Evolutionary conservation across 2,888 invertebrate genomes (phyloP).

Genomic region (Emmelina monodactyla): DNA sequence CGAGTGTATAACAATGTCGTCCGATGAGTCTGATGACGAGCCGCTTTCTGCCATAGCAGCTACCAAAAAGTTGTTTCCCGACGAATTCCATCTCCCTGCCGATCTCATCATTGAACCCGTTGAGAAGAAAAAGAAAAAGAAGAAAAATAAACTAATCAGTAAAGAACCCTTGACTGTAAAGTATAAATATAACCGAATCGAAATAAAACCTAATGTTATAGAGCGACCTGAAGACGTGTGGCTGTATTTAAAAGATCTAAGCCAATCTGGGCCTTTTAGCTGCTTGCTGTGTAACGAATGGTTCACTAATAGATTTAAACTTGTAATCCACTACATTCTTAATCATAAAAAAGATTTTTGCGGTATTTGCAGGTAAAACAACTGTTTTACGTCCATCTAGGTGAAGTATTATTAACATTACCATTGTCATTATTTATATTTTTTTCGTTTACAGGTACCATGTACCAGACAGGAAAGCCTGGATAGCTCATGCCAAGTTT

Average conservation of each 20-base stretch:
- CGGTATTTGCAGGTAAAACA: constrained; percentile 59
- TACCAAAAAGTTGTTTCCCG: constrained; percentile 30
- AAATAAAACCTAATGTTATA: constrained; percentile 26
- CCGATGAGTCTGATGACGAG: constrained; percentile 56
- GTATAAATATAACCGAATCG: too few species aligned
- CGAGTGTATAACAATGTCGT: constrained; percentile 21
- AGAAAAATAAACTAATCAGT: constrained; percentile 15
- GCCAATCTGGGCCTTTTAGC: constrained; percentile 49
- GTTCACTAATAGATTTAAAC: constrained; percentile 54
- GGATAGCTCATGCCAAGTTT: constrained; percentile 40
- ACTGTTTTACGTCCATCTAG: too few species aligned
- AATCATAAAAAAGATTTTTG: constrained; percentile 60
- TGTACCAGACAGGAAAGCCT: constrained; percentile 42
- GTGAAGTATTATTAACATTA: too few species aligned
- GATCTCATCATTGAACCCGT: constrained; percentile 14
- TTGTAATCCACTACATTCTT: constrained; percentile 54
- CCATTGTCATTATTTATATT: too few species aligned
- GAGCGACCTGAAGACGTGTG: constrained; percentile 53
- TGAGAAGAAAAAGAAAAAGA: constrained; percentile 24
- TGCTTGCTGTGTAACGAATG: constrained; percentile 54
- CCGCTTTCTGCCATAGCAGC: constrained; percentile 45
- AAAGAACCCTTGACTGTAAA: constrained; percentile 11
- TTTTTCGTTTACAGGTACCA: constrained; percentile 55
- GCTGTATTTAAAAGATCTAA: constrained; percentile 57
- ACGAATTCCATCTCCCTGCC: constrained; percentile 17